Evolutionary conservation across 2,888 invertebrate genomes (phyloP), one percentile per base, ranked within the genome.

Genomic region (Julus scanicus): DNA sequence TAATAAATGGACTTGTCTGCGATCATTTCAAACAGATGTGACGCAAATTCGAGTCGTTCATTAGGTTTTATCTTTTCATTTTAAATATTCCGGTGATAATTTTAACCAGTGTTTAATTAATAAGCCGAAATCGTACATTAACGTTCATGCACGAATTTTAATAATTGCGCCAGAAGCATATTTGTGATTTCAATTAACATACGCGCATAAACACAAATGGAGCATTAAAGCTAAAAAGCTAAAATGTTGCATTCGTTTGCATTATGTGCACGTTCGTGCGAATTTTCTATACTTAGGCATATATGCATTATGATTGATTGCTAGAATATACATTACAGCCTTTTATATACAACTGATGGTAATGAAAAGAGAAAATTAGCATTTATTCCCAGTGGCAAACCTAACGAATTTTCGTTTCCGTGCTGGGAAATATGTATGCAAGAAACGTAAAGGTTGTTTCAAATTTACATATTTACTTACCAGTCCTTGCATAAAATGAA

Each of bases 291-390:
- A 15, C 11, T 80, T 37, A 37, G 2, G 80, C 37, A 37, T 37
- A 3, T 37, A 53, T 17, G 29, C 80, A 13, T 29, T 37, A 80
- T 80, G 80, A 80, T 80, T 80, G 80, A 80, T 80, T 37, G 80
- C 80, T 15, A 80, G 80, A 37, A 37, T 37, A 37, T 39, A 80
- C 15, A 80, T 80, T 80, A 80, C 80, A 37, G 15, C 37, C 80
- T 29, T 71, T 80, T 80, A 80, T 80, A 80, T 37, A 39, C 80
- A 15, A 29, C 80, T 80, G 80, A 80, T 29, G 80, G 80, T 37
- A 80, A 15, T 80, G 80, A 80, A 80, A 80, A 29, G 80, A 39
- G 80, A 80, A 80, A 80, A 80, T 80, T 80, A 39, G 37, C 80
- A 80, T 80, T 80, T 80, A 80, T 80, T 80, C 80, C 80, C 80